phyloP scores from a whole-genome alignment of 2,113 vertebrate genomes.

The Brevimyrus niger region DNA sequence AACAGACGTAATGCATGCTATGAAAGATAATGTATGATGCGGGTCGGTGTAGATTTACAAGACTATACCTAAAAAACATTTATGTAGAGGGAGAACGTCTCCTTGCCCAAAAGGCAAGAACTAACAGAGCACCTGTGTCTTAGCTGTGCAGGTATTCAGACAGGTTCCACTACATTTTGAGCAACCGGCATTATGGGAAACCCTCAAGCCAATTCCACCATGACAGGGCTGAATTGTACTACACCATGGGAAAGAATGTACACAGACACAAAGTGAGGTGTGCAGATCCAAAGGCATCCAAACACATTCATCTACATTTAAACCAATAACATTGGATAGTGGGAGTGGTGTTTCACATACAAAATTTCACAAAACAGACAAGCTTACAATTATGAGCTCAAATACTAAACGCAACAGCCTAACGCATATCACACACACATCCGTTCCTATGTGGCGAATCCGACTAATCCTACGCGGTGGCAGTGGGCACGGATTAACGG shows the following conservation, averaged over 20 bases:
- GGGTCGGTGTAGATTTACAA: neutral
- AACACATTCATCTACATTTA: neutral
- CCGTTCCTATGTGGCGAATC: neutral
- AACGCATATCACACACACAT: neutral
- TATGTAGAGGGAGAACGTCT: neutral
- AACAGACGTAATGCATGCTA: neutral
- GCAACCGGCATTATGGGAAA: slow-evolving; percentile 27
- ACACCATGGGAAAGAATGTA: slow-evolving; percentile 39
- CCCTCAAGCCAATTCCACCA: slow-evolving; percentile 2
- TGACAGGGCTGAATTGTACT: slow-evolving; percentile 23
- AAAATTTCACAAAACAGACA: neutral
- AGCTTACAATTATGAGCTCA: neutral
- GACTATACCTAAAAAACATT: neutral
- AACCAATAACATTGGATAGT: neutral
- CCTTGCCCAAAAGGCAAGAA: neutral
- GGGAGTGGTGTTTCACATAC: slow-evolving; percentile 14
- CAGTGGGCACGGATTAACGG: neutral
- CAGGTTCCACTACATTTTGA: slow-evolving; percentile 35
- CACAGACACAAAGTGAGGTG: neutral
- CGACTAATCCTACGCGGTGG: neutral
- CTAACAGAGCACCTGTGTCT: slow-evolving; percentile 25
- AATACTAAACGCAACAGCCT: neutral
- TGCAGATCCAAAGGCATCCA: slow-evolving; percentile 12
- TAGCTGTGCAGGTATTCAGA: slow-evolving; percentile 26
- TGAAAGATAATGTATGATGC: neutral